Base-by-base conservation (phyloP, 2,888 invertebrate genomes). In the Caradrina kadenii region DNA sequence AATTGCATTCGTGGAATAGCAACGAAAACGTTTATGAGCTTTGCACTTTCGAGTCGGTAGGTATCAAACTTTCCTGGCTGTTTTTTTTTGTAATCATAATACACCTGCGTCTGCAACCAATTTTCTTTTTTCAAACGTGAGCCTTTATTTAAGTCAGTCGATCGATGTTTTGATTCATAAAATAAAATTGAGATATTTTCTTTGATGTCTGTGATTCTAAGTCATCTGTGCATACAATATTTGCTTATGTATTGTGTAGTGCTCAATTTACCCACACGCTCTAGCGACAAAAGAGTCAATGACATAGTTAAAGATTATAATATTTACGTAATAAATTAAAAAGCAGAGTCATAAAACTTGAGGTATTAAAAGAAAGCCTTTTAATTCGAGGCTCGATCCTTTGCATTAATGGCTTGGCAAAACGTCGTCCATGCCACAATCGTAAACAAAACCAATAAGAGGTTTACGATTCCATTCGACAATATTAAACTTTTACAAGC, bases 401-500 rank as follows among this genome's bases (percentile, higher is more conserved):
- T 86, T 85, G 79, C 80, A 81, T 85, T 88, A 88, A 87, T 87
- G 84, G 87, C 85, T 87, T 87, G 87, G 82, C 87, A 89, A 90
- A 91, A 85, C 88, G 87, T 86, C 89, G 87, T 90, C 88, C 86
- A 85, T 85, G 86, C 89, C 88, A 76, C 88, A 91, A 90, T 92
- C 93, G 91, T 94, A 93, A 94, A 94, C 92, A 92, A 91, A 92
- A 89, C 93, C 93, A 92, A 94, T 93, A 93, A 91, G 90, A 87
- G 86, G 86, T 94, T 94, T 94, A 94, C 93, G 94, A 94, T 93
- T 92, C 87, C 89, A 92, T 93, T 93, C 91, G 91, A 90, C 91
- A 89, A 91, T 93, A 94, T 95, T 94, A 94, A 93, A 93, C 91
- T 94, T 93, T 94, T 92, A 93, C 90, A 92, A 90, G 92, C 91